These are phyloP conservation scores for Agriopis marginaria DNA, from an alignment of 2,888 invertebrate species.

Conservation along the genomic window DNA sequence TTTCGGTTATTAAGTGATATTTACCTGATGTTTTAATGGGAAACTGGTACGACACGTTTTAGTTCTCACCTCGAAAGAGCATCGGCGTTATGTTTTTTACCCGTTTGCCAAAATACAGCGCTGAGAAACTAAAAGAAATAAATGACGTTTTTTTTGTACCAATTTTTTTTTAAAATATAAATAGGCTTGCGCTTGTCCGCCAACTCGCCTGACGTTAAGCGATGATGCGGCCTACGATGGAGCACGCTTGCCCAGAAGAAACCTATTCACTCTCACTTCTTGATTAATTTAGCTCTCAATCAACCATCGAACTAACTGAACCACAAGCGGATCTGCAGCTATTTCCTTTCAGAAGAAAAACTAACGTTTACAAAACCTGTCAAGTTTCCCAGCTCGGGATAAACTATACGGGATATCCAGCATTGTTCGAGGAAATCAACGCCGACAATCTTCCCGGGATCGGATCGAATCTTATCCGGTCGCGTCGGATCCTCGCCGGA, in stretches of 20 bases:
- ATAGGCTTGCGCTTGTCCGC: too few species aligned
- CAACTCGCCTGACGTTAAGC: too few species aligned
- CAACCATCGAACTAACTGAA: conserved; percentile 31
- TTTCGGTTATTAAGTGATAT: conserved; percentile 4
- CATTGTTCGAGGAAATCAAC: conserved; percentile 74
- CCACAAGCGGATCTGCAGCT: conserved; percentile 23
- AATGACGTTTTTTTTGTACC: not conserved
- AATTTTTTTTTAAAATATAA: too few species aligned
- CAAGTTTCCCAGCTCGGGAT: conserved; percentile 61
- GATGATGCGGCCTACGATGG: too few species aligned
- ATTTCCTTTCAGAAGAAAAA: conserved; percentile 38
- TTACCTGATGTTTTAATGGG: conserved; percentile 14
- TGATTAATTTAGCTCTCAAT: conserved; percentile 1
- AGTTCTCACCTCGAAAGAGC: conserved; percentile 64
- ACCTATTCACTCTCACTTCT: too few species aligned
- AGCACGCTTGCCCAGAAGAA: too few species aligned
- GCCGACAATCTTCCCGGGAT: conserved; percentile 71
- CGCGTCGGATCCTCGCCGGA: conserved; percentile 55
- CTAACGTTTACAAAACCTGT: conserved; percentile 60
- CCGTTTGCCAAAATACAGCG: conserved; percentile 54
- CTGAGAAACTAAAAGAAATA: conserved; percentile 30
- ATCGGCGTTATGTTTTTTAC: conserved; percentile 58
- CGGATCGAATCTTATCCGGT: conserved; percentile 65
- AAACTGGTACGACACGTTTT: conserved; percentile 58
- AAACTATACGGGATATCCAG: conserved; percentile 62